Evolutionary conservation across 2,888 invertebrate species (phyloP).

Genomic region (Plusia festucae): DNA sequence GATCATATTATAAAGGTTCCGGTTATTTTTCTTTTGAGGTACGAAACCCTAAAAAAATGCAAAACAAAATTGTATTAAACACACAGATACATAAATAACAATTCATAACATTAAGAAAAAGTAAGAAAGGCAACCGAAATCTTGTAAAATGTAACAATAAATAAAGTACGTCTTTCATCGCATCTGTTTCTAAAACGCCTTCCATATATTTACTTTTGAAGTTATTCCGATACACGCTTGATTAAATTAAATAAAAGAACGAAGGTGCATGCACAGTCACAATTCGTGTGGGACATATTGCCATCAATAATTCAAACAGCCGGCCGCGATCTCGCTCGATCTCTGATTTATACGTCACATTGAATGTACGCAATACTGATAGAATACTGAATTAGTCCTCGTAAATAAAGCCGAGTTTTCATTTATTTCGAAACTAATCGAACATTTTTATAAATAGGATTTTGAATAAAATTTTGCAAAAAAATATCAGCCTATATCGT

Average conservation of each 20-base stretch:
- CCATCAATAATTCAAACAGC: slow-evolving; percentile 60
- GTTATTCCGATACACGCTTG: slow-evolving; percentile 17
- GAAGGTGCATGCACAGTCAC: slow-evolving; percentile 57
- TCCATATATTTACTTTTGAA: background rate
- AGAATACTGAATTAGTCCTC: slow-evolving; percentile 52
- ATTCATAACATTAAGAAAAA: too few species aligned
- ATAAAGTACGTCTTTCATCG: too few species aligned
- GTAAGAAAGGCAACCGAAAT: too few species aligned
- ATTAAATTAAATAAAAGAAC: slow-evolving; percentile 49
- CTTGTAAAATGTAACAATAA: too few species aligned
- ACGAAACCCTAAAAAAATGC: too few species aligned
- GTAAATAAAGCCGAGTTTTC: slow-evolving; percentile 53
- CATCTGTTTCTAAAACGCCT: background rate
- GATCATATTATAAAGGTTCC: too few species aligned
- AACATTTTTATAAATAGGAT: background rate
- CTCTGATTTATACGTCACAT: slow-evolving; percentile 60
- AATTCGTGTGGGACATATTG: slow-evolving; percentile 59
- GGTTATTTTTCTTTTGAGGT: too few species aligned
- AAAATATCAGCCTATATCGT: background rate
- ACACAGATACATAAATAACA: too few species aligned
- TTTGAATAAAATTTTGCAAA: background rate
- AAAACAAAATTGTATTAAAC: too few species aligned
- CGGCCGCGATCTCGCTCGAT: slow-evolving; percentile 52
- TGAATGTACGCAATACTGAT: slow-evolving; percentile 47
- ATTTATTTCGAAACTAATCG: slow-evolving; percentile 24